phyloP scores from a whole-genome alignment of 2,888 invertebrate genomes.

The Therioaphis trifolii region DNA sequence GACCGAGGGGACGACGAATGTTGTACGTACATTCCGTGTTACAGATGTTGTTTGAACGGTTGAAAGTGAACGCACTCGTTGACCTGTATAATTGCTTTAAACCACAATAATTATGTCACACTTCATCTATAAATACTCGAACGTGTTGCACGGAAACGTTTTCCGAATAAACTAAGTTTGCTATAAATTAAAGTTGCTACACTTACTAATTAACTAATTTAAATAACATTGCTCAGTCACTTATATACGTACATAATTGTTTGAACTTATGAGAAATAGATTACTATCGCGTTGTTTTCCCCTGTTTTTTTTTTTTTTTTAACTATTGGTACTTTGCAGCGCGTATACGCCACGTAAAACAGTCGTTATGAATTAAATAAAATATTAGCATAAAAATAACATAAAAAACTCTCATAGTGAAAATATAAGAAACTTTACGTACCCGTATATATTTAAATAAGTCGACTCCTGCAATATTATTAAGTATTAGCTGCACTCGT shows the following conservation, averaged over 20 bases:
- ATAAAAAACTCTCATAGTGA: not conserved
- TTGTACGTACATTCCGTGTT: not conserved
- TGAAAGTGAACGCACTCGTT: conserved; percentile 6
- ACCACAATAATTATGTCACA: not conserved
- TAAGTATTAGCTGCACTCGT: too few relatives aligned
- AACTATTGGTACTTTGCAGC: too few relatives aligned
- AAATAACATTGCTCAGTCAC: not conserved
- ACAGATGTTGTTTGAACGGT: conserved; percentile 33
- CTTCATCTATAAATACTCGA: not conserved
- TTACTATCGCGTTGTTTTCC: not conserved
- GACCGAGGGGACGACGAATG: not conserved
- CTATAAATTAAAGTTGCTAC: not conserved
- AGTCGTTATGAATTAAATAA: not conserved
- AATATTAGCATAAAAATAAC: not conserved
- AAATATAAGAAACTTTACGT: too few relatives aligned
- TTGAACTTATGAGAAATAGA: not conserved
- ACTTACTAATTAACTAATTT: not conserved
- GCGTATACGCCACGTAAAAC: not conserved
- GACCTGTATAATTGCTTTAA: conserved; percentile 23
- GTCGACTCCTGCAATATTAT: too few relatives aligned
- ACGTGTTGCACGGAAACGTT: not conserved
- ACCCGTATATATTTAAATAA: too few relatives aligned
- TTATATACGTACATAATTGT: not conserved
- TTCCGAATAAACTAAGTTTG: not conserved
- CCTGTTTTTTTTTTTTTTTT: too few relatives aligned